Conservation (phyloP, 2,797 vertebrate species). For the Poecilia velifera region DNA sequence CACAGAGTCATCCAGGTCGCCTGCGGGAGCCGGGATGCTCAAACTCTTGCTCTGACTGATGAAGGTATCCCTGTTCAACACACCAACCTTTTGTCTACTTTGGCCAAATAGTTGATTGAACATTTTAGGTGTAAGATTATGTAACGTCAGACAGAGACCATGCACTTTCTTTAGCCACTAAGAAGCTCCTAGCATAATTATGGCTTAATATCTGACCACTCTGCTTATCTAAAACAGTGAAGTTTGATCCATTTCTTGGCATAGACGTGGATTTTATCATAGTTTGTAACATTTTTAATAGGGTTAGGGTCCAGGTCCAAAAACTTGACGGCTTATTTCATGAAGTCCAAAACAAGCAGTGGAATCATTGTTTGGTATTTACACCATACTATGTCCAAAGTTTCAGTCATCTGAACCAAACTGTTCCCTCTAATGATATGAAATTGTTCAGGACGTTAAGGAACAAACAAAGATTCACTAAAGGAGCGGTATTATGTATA, state of each 20-base stretch:
- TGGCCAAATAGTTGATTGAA: neutral
- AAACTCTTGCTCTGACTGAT: slow-evolving; percentile 95
- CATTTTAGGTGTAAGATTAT: neutral
- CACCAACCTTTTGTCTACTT: neutral
- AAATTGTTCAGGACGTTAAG: neutral
- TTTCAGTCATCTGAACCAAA: neutral
- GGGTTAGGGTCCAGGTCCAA: neutral
- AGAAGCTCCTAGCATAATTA: neutral
- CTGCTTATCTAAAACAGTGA: neutral
- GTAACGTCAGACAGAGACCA: neutral
- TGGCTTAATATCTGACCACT: neutral
- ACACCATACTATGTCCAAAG: neutral
- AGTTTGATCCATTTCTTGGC: neutral
- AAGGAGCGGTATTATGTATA: neutral
- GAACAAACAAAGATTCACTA: neutral
- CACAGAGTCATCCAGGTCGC: slow-evolving; percentile 97
- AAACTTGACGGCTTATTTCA: neutral
- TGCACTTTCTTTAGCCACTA: neutral
- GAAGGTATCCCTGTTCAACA: slow-evolving; percentile 84
- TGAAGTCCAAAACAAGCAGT: neutral
- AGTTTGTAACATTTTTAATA: neutral
- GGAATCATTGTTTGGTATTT: neutral
- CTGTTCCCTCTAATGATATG: neutral
- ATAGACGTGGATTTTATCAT: neutral
- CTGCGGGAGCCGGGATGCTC: slow-evolving; percentile 97